These are phyloP conservation scores for human (Homo sapiens) DNA, from an alignment of 2,113 vertebrate species.

Conservation along the genomic window DNA sequence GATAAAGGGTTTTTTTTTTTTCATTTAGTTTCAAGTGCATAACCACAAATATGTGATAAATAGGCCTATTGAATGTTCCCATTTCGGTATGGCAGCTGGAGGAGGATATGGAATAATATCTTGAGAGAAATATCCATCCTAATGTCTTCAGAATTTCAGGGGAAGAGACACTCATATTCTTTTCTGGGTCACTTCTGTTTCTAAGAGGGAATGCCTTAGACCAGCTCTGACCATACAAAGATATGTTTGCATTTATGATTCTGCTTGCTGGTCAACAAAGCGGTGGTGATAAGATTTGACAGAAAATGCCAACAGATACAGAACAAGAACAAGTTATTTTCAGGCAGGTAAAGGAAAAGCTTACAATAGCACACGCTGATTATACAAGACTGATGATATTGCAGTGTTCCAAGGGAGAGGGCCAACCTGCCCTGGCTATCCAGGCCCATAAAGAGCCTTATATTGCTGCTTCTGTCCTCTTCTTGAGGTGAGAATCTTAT, in stretches of 20 bases:
- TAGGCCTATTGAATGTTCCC: not conserved
- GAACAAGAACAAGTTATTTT: not conserved
- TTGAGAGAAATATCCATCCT: not conserved
- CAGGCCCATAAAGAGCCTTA: too few relatives aligned
- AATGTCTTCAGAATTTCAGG: not conserved
- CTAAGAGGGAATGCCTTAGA: not conserved
- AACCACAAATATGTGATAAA: not conserved
- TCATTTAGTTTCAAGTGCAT: not conserved
- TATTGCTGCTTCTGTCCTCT: not conserved
- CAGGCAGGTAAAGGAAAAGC: not conserved
- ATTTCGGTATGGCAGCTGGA: not conserved
- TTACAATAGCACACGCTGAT: not conserved
- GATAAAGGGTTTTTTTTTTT: not conserved
- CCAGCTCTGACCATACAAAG: not conserved
- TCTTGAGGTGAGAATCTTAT: not conserved
- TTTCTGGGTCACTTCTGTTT: not conserved
- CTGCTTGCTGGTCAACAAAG: not conserved
- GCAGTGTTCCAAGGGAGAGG: not conserved
- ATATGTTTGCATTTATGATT: not conserved
- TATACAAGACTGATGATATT: not conserved
- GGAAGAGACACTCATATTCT: not conserved
- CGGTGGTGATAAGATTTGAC: not conserved
- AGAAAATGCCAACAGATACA: not conserved
- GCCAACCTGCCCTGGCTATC: not conserved
- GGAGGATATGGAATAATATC: not conserved